Percentiles rank a stretch among this genome's conserved stretches.
These are phyloP conservation scores for Desmophyllum pertusum DNA, from an alignment of 92 coral and sea anemone species.

Conservation along the genomic window DNA sequence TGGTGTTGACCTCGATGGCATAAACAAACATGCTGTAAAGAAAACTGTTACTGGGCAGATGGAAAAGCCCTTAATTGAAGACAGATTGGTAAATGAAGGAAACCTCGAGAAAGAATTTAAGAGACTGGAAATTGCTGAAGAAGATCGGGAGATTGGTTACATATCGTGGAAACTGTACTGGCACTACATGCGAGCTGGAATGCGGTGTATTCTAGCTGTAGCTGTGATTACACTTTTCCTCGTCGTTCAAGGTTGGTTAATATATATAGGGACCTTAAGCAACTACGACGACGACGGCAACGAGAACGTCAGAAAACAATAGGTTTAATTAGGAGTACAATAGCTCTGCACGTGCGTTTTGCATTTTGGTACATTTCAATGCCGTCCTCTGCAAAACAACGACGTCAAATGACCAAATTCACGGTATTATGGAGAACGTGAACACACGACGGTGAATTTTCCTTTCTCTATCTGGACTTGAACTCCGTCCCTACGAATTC, in stretches of 20 bases:
- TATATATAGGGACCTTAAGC: no score
- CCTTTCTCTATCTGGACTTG: no score
- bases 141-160: slow-evolving; percentile 44
- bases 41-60: background rate
- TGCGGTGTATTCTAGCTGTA: background rate
- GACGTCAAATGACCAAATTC: no score
- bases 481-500: no score
- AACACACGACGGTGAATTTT: no score
- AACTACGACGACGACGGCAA: no score
- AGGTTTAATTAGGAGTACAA: no score
- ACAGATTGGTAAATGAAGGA: background rate
- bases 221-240: background rate
- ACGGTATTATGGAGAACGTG: no score
- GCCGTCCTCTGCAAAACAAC: no score
- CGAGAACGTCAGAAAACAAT: no score
- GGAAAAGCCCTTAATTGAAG: background rate
- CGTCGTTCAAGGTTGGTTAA: slow-evolving; percentile 10
- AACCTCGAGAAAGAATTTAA: background rate
- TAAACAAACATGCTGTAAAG: background rate
- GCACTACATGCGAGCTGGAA: slow-evolving; percentile 43
- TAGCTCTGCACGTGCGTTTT: no score
- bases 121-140: slow-evolving; percentile 24
- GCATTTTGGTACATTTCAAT: no score
- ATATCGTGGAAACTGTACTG: slow-evolving; percentile 45
- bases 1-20: background rate